phyloP scores from a whole-genome alignment of 2,888 invertebrate species.

The Congeria kusceri region DNA sequence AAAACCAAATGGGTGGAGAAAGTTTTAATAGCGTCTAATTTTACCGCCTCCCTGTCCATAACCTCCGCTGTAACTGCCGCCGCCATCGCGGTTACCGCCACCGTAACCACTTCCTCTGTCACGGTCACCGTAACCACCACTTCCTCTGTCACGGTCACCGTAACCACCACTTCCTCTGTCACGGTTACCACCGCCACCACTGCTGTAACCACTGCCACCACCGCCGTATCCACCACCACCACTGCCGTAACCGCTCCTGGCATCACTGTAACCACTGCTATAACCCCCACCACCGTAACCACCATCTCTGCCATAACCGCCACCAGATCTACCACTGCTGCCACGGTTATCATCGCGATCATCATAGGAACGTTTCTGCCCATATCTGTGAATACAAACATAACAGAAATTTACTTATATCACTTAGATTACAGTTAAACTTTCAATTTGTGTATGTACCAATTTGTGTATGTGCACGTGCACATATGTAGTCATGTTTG shows the following conservation, averaged over 20 bases:
- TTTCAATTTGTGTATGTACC: no score
- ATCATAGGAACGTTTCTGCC: neutral
- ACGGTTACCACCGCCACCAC: neutral
- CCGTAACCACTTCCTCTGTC: conserved; percentile 5
- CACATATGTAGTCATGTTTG: no score
- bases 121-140: neutral
- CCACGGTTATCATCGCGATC: neutral
- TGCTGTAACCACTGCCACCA: conserved; percentile 13
- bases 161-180: conserved; percentile 4
- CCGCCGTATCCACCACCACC: conserved; percentile 12
- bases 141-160: conserved; percentile 10
- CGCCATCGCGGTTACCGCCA: neutral
- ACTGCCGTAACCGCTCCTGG: neutral
- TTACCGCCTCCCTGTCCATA: neutral
- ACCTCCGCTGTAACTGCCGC: neutral
- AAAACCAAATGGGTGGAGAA: no score
- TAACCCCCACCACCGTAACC: conserved; percentile 3
- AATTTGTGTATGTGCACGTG: no score
- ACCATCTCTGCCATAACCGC: neutral
- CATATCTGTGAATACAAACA: neutral
- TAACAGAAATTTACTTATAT: no score
- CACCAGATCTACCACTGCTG: neutral
- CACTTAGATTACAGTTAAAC: no score
- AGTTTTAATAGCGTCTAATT: no score
- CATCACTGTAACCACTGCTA: neutral